phyloP scores from a whole-genome alignment of 1,140 invertebrate genomes.

The Adelges cooleyi region DNA sequence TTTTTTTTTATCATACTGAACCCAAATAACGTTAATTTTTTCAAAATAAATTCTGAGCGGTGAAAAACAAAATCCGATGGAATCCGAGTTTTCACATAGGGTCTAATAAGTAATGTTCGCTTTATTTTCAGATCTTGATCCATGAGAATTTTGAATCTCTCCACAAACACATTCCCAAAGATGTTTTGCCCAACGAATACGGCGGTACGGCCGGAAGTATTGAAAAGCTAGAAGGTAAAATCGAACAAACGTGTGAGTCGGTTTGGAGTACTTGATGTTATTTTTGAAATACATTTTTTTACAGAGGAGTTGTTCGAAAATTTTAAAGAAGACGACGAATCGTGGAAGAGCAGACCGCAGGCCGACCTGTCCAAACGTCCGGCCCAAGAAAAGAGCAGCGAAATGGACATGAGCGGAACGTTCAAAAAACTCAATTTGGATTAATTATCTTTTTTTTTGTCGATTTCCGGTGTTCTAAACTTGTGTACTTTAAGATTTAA shows the following conservation, averaged over 20 bases:
- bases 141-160: constrained; percentile 59
- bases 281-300: neutral
- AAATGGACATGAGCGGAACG: constrained; percentile 3
- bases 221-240: constrained; percentile 53
- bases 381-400: neutral
- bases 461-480: too few relatives aligned
- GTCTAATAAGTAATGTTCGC: too few relatives aligned
- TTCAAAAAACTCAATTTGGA: constrained; percentile 6
- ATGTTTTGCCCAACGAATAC: constrained; percentile 66
- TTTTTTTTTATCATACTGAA: too few relatives aligned
- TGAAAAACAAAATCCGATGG: too few relatives aligned
- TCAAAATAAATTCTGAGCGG: too few relatives aligned
- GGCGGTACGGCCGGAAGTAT: constrained; percentile 60
- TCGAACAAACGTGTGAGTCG: neutral
- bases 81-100: too few relatives aligned
- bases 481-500: too few relatives aligned
- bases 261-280: too few relatives aligned
- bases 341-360: constrained; percentile 1
- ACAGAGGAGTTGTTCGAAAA: neutral
- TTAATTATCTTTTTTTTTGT: too few relatives aligned
- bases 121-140: constrained; percentile 48
- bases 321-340: neutral
- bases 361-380: constrained; percentile 15
- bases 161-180: constrained; percentile 61
- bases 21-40: too few relatives aligned